Percentiles rank a stretch among this genome's conserved stretches.
These are phyloP conservation scores for Hippolais icterina DNA, from an alignment of 2,113 vertebrate genomes.

Conservation along the genomic window DNA sequence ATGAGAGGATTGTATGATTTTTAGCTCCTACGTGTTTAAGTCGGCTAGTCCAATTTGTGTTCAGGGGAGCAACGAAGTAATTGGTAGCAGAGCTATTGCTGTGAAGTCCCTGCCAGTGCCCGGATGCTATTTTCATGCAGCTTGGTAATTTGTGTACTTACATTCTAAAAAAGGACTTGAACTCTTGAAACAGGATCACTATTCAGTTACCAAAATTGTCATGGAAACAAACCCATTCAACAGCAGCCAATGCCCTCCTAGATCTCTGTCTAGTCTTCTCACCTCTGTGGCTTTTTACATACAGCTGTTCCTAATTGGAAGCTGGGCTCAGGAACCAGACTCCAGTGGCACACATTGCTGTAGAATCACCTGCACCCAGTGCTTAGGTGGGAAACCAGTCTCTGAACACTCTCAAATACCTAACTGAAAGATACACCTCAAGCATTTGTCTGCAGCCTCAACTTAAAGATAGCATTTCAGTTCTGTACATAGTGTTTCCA, in stretches of 20 bases:
- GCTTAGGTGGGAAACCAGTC: neutral
- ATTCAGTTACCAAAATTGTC: neutral
- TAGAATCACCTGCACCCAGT: neutral
- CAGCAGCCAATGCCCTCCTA: neutral
- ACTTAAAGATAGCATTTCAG: neutral
- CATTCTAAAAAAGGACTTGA: constrained; percentile 15
- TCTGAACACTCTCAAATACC: neutral
- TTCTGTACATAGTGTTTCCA: neutral
- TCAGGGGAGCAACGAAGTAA: neutral
- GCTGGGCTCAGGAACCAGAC: neutral
- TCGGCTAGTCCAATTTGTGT: neutral
- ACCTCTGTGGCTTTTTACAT: neutral
- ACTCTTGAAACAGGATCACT: neutral
- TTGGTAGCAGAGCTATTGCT: neutral
- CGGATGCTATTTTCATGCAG: constrained; percentile 6
- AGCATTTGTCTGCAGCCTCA: neutral
- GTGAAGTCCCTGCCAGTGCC: neutral
- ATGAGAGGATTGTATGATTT: neutral
- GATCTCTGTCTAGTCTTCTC: neutral
- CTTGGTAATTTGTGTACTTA: neutral
- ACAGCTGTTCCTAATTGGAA: neutral
- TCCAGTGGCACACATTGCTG: neutral
- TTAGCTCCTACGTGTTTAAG: neutral
- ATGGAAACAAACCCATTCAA: neutral
- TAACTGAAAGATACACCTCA: neutral